These are phyloP conservation scores for Drosophila cracens DNA, from an alignment of 2,888 invertebrate genomes.

Conservation along the genomic window DNA sequence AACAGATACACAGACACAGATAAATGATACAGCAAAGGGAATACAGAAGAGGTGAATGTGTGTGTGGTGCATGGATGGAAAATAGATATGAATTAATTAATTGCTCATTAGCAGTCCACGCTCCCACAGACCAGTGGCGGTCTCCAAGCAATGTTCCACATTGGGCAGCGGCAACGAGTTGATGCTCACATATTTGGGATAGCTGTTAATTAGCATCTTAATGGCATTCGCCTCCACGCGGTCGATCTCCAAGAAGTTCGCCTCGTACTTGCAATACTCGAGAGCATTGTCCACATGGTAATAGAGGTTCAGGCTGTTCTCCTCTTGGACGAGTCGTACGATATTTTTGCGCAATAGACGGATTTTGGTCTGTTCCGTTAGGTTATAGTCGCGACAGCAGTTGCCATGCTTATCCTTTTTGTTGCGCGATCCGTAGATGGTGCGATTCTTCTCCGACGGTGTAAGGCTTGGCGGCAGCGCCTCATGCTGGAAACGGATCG, in stretches of 20 bases:
- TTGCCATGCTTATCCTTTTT: slow-evolving; percentile 87
- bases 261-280: slow-evolving; percentile 93
- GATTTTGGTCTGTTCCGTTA: slow-evolving; percentile 86
- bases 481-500: slow-evolving; percentile 93
- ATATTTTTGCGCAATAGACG: slow-evolving; percentile 87
- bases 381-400: slow-evolving; percentile 73
- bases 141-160: slow-evolving; percentile 88
- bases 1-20: neutral
- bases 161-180: slow-evolving; percentile 89
- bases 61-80: neutral
- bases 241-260: slow-evolving; percentile 91
- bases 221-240: slow-evolving; percentile 89
- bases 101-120: slow-evolving; percentile 89
- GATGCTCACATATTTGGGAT: slow-evolving; percentile 91
- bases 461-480: slow-evolving; percentile 93
- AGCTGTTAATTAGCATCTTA: slow-evolving; percentile 89
- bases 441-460: slow-evolving; percentile 88
- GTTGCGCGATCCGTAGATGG: slow-evolving; percentile 91
- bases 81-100: neutral
- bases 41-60: neutral
- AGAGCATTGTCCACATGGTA: slow-evolving; percentile 94
- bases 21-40: neutral
- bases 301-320: slow-evolving; percentile 87
- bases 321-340: slow-evolving; percentile 87
- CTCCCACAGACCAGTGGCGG: slow-evolving; percentile 92